Conservation (phyloP, 2,888 invertebrate genomes). For the Tetramorium bicarinatum region DNA sequence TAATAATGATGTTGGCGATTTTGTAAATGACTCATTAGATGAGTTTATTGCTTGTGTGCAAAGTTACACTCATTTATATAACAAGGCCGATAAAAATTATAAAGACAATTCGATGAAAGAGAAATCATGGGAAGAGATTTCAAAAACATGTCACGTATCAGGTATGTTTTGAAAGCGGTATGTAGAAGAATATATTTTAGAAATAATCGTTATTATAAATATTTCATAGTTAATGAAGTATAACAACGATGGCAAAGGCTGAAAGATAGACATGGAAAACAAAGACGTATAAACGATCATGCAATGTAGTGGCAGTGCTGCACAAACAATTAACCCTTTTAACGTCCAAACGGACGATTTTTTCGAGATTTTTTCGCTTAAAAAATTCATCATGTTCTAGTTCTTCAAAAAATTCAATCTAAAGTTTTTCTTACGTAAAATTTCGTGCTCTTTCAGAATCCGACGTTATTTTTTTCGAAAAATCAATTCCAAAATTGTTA, state of each 20-base stretch:
- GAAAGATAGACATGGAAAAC: conserved; percentile 3
- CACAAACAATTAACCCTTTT: background rate
- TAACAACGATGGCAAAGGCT: conserved; percentile 10
- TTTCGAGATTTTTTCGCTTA: too few species aligned
- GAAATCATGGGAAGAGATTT: background rate
- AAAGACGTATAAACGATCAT: background rate
- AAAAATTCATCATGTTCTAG: too few species aligned
- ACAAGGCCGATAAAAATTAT: background rate
- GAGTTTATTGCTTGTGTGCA: background rate
- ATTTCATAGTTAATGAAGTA: background rate
- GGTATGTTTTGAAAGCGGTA: background rate
- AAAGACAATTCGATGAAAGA: background rate
- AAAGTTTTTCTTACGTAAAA: too few species aligned
- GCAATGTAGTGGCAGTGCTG: conserved; percentile 2
- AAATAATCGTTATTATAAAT: background rate
- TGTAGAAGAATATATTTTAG: background rate
- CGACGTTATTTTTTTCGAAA: too few species aligned
- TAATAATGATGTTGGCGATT: background rate
- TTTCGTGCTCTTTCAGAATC: too few species aligned
- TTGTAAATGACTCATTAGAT: background rate
- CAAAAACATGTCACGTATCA: conserved; percentile 19
- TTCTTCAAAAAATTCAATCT: too few species aligned
- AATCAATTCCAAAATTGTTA: too few species aligned
- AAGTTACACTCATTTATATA: too few species aligned
- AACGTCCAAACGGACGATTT: too few species aligned